phyloP scores from a whole-genome alignment of 2,888 invertebrate species.

The Apamea sordens region DNA sequence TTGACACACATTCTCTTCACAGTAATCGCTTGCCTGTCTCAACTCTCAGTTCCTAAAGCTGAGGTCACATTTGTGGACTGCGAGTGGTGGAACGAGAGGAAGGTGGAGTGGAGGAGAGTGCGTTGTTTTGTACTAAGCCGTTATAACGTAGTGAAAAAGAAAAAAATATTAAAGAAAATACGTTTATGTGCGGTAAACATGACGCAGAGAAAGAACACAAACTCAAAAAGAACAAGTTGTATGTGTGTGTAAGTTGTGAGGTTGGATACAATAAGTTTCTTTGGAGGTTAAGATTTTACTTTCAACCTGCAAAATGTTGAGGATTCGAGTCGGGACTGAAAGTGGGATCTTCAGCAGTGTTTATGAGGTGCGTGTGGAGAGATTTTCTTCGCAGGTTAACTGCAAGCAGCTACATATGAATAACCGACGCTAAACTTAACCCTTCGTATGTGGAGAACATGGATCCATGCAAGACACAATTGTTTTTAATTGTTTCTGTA shows the following conservation, averaged over 20 bases:
- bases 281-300: not conserved
- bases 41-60: slow-evolving; percentile 61
- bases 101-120: not conserved
- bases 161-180: not conserved
- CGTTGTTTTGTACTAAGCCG: not conserved
- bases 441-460: too few species aligned
- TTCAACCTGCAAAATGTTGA: not conserved
- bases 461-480: too few species aligned
- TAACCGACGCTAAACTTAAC: not conserved
- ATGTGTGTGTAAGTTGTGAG: not conserved
- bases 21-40: slow-evolving; percentile 69
- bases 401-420: not conserved
- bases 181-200: not conserved
- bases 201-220: not conserved
- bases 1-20: slow-evolving; percentile 74
- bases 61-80: slow-evolving; percentile 46
- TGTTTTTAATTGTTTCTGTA: too few species aligned
- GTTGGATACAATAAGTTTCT: not conserved
- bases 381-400: not conserved
- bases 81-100: not conserved
- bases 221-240: not conserved
- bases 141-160: not conserved
- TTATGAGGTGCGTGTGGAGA: not conserved
- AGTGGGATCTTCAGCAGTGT: not conserved
- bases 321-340: not conserved